These are phyloP conservation scores for Hypolimnas misippus DNA, from an alignment of 2,888 invertebrate genomes.

Conservation along the genomic window DNA sequence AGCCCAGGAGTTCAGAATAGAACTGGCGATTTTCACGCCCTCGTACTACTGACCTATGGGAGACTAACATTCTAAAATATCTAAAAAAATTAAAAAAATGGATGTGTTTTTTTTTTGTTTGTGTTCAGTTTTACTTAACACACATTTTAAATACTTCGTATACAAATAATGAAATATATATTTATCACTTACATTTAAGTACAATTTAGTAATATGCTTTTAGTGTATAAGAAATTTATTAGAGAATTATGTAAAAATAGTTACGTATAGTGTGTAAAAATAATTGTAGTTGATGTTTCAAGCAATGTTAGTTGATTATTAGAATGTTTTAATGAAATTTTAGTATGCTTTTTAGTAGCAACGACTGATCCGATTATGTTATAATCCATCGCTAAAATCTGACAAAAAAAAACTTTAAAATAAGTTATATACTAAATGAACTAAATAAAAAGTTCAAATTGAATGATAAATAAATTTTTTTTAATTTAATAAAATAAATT, in stretches of 20 bases:
- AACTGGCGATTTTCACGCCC: too few species aligned
- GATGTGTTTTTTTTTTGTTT: background rate
- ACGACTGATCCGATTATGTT: constrained; percentile 53
- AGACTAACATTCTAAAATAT: too few species aligned
- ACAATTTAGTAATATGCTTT: constrained; percentile 12
- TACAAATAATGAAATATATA: background rate
- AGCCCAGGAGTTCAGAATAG: too few species aligned
- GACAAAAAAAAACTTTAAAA: background rate
- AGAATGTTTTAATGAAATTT: constrained; percentile 44
- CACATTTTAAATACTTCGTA: background rate
- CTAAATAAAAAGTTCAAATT: background rate
- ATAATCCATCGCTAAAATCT: constrained; percentile 3
- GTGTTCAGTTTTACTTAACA: background rate
- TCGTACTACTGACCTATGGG: too few species aligned
- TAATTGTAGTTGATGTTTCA: constrained; percentile 59
- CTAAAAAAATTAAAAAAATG: too few species aligned
- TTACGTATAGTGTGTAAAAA: constrained; percentile 48
- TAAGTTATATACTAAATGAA: background rate
- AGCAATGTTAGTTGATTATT: constrained; percentile 65
- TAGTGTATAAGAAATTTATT: constrained; percentile 28
- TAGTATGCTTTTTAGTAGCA: constrained; percentile 57
- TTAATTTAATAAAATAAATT: too few species aligned
- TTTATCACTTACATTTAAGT: constrained; percentile 5
- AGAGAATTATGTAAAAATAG: constrained; percentile 52
- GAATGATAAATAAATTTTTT: too few species aligned